These are phyloP conservation scores for Vidua chalybeata DNA, from an alignment of 2,113 vertebrate genomes.

Conservation along the genomic window DNA sequence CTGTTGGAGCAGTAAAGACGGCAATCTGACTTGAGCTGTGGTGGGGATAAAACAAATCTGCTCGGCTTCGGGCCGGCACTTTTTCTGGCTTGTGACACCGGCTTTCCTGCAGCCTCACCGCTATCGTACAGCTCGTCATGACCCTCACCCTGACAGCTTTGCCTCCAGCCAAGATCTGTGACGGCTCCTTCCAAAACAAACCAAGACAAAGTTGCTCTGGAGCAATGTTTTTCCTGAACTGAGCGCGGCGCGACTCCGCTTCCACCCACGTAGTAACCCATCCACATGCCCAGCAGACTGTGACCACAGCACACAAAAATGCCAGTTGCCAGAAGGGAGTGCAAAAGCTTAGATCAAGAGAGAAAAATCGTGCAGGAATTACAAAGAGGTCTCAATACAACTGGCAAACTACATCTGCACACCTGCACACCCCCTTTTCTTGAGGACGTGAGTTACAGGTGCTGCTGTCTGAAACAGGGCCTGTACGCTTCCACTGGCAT, in stretches of 20 bases:
- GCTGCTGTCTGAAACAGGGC: fast-evolving
- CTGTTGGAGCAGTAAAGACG: neutral
- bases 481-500: fast-evolving
- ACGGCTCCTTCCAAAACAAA: slow-evolving; percentile 41
- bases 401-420: neutral
- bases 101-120: neutral
- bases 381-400: neutral
- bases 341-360: neutral
- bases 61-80: neutral
- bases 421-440: neutral
- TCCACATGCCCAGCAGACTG: neutral
- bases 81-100: neutral
- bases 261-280: neutral
- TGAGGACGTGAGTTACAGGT: neutral
- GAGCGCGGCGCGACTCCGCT: neutral
- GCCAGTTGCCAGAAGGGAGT: neutral
- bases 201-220: neutral
- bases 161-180: neutral
- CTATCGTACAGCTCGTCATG: neutral
- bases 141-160: neutral
- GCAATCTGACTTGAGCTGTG: neutral
- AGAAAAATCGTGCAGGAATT: neutral
- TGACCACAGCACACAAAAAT: neutral
- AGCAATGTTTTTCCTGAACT: neutral
- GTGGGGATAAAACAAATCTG: slow-evolving; percentile 7